Evolutionary conservation across 2,113 vertebrate genomes (phyloP), one percentile per base, ranked within the genome.

Genomic region (Oxyura jamaicensis): DNA sequence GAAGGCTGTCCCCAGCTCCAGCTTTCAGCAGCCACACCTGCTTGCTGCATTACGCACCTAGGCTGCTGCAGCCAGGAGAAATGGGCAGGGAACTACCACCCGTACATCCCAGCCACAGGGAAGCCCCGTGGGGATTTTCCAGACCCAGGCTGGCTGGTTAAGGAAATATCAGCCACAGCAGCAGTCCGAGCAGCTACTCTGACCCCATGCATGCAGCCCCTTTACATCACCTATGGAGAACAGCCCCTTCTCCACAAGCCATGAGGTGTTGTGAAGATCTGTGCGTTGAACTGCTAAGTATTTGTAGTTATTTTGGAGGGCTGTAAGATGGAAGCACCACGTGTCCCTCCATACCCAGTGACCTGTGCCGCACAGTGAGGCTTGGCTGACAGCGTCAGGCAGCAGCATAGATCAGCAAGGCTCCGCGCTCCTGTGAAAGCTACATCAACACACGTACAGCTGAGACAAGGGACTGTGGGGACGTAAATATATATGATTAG

Each of bases 401-500:
- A 53, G 1, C 3, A 3, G 44, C 66, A 58, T 5, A 62, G 90
- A 92, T 88, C 83, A 93, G 62, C 58, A 69, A 16, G 74, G 63
- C 73, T 87, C 80, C 78, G 73, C 41, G 8, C 60, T 81, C 48
- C 81, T 52, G 76, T 65, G 86, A 78, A 92, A 62, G 36, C 35
- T 11, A 13, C 83, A 93, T 76, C 93, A 66, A 48, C 82, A 93
- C 90, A 84, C 0, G 4, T 26, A 62, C 58, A 74, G 84, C 67
- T 3, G 5, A 87, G 93, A 93, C 88, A 91, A 58, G 66, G 58
- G 22, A 89, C 25, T n/a, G 35, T 2, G 3, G 62, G 48, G 35
- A 79, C 84, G 88, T 62, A 94, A 94, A 96, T 85, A 91, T 65
- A 69, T 83, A 76, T 36, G n/a, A 94, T 92, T 87, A 72, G 53